A percentile compares a stretch with the other conserved stretches of the same genome.
These are phyloP conservation scores for Enteromius anoplus DNA, from an alignment of 2,797 vertebrate genomes.

Conservation along the genomic window DNA sequence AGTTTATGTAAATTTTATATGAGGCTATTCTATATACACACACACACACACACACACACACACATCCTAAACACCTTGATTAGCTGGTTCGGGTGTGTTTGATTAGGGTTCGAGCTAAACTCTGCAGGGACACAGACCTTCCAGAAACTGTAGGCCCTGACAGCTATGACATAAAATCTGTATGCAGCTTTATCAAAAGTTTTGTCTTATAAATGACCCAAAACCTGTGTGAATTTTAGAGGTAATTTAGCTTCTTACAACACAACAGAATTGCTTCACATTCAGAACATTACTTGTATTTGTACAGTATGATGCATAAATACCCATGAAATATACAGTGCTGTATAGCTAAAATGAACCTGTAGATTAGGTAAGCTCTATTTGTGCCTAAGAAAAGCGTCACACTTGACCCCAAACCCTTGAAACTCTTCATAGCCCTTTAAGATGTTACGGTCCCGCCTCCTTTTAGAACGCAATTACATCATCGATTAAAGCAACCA, in stretches of 20 bases:
- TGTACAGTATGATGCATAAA: neutral
- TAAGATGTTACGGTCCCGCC: slow-evolving; percentile 65
- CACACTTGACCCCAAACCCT: neutral
- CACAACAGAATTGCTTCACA: neutral
- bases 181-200: neutral
- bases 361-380: neutral
- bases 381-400: slow-evolving; percentile 55
- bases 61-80: too few species aligned
- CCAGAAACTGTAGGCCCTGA: neutral
- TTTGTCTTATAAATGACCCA: neutral
- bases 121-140: too few species aligned
- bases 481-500: slow-evolving; percentile 67
- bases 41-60: too few species aligned
- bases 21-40: neutral
- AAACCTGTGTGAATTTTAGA: neutral
- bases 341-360: neutral
- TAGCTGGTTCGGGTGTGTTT: too few species aligned
- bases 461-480: slow-evolving; percentile 59
- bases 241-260: neutral
- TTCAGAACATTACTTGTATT: neutral
- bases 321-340: neutral
- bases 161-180: neutral
- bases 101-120: too few species aligned
- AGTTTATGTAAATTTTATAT: neutral
- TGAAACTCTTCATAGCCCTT: slow-evolving; percentile 66